Percentiles rank a stretch among this genome's conserved stretches.
Evolutionary conservation across 2,888 invertebrate genomes (phyloP).

Genomic region (Heliconius ethilla): DNA sequence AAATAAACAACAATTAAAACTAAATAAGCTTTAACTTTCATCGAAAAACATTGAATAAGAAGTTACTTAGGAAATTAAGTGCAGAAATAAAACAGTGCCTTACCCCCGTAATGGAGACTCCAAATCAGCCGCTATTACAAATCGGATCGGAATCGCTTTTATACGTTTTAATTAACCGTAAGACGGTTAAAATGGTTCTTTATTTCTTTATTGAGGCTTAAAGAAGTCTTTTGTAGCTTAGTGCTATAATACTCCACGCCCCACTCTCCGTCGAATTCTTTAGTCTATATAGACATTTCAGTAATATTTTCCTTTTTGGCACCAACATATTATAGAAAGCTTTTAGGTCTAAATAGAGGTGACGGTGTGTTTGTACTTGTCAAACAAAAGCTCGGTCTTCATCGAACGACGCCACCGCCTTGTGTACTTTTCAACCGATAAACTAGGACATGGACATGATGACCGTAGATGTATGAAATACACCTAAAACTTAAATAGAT

Average conservation of each 20-base stretch:
- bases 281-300: no score
- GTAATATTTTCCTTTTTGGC: neutral
- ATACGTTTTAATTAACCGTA: slow-evolving; percentile 15
- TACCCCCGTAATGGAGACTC: slow-evolving; percentile 12
- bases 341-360: slow-evolving; percentile 24
- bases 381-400: slow-evolving; percentile 26
- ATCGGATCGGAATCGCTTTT: slow-evolving; percentile 15
- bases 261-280: no score
- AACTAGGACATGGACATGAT: slow-evolving; percentile 8
- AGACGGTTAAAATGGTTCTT: neutral
- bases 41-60: neutral
- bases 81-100: slow-evolving; percentile 11
- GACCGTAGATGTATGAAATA: neutral
- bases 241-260: no score
- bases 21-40: neutral
- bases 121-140: slow-evolving; percentile 16
- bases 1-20: neutral
- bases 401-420: neutral
- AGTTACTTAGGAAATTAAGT: slow-evolving; percentile 4
- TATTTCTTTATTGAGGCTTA: neutral
- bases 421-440: slow-evolving; percentile 16
- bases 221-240: no score
- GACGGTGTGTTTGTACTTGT: slow-evolving; percentile 20
- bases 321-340: slow-evolving; percentile 10
- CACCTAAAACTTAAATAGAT: neutral